Percentiles rank a stretch among this genome's conserved stretches.
phyloP scores from a whole-genome alignment of 1,140 invertebrate species.

The Drosophila mayri region DNA sequence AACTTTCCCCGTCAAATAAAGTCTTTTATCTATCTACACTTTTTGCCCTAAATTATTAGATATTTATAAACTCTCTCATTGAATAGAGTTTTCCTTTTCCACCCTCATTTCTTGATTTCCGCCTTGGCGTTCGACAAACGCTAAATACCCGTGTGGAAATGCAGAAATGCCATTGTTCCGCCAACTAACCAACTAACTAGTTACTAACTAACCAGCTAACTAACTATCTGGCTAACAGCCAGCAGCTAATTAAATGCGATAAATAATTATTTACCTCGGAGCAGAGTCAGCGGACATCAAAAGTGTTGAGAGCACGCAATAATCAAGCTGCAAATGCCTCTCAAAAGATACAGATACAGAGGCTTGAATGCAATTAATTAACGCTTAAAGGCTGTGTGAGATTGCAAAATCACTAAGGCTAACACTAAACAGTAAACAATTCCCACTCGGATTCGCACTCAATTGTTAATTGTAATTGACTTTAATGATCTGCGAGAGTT shows the following conservation, averaged over 20 bases:
- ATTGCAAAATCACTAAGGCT: slow-evolving; percentile 50
- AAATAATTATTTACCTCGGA: slow-evolving; percentile 54
- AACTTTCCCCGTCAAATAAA: too few species aligned
- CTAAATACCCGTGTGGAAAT: slow-evolving; percentile 52
- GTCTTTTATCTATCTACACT: too few species aligned
- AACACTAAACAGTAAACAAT: slow-evolving; percentile 47
- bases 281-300: slow-evolving; percentile 44
- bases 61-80: slow-evolving; percentile 6
- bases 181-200: slow-evolving; percentile 37
- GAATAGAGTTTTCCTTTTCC: slow-evolving; percentile 9
- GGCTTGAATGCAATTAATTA: slow-evolving; percentile 69
- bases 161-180: slow-evolving; percentile 71
- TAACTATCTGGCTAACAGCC: slow-evolving; percentile 27
- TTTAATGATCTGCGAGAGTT: slow-evolving; percentile 64
- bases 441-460: slow-evolving; percentile 51
- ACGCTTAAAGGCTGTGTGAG: slow-evolving; percentile 43
- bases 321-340: slow-evolving; percentile 45
- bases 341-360: slow-evolving; percentile 21
- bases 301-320: slow-evolving; percentile 76
- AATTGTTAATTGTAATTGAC: slow-evolving; percentile 70
- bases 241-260: slow-evolving; percentile 40
- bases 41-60: slow-evolving; percentile 3
- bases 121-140: slow-evolving; percentile 33
- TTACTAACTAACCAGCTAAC: slow-evolving; percentile 18
- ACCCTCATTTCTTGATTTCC: slow-evolving; percentile 51